Evolutionary conservation across 2,113 vertebrate species (phyloP).

Genomic region (Oryzias curvinotus): DNA sequence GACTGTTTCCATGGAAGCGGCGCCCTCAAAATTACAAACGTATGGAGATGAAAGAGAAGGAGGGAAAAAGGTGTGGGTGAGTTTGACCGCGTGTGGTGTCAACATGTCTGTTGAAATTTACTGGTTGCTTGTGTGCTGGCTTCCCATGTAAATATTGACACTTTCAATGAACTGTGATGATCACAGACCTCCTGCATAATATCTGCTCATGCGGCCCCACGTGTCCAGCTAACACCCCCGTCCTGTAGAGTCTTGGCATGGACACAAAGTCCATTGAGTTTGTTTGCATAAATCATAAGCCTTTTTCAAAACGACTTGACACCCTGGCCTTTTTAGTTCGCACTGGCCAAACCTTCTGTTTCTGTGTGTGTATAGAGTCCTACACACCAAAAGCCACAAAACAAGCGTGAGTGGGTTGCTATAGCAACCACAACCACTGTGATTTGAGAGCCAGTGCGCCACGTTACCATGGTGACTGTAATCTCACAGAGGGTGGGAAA

Average conservation of each 20-base stretch:
- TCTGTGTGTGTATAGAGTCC: conserved; percentile 16
- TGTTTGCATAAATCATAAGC: conserved; percentile 65
- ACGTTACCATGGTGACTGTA: conserved; percentile 77
- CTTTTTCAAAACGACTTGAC: conserved; percentile 67
- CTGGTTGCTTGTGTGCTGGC: conserved; percentile 18
- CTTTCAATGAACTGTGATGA: conserved; percentile 33
- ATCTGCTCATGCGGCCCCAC: conserved; percentile 30
- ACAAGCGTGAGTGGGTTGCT: conserved; percentile 75
- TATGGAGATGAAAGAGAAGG: conserved; percentile 52
- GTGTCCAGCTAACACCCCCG: conserved; percentile 33
- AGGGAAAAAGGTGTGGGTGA: conserved; percentile 16
- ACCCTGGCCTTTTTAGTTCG: conserved; percentile 51
- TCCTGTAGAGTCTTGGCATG: conserved; percentile 45
- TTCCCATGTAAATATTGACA: conserved; percentile 57
- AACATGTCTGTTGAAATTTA: conserved; percentile 3
- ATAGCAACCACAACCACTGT: conserved; percentile 74
- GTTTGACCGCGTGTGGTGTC: not conserved
- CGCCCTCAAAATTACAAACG: conserved; percentile 53
- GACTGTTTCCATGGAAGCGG: conserved; percentile 75
- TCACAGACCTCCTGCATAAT: conserved; percentile 31
- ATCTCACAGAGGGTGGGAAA: conserved; percentile 68
- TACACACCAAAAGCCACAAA: conserved; percentile 50
- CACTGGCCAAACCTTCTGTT: conserved; percentile 19
- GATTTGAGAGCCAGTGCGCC: conserved; percentile 71
- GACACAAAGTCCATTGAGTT: conserved; percentile 55